These are phyloP conservation scores for Diphyllodes magnificus DNA, from an alignment of 2,113 vertebrate species.

Conservation along the genomic window DNA sequence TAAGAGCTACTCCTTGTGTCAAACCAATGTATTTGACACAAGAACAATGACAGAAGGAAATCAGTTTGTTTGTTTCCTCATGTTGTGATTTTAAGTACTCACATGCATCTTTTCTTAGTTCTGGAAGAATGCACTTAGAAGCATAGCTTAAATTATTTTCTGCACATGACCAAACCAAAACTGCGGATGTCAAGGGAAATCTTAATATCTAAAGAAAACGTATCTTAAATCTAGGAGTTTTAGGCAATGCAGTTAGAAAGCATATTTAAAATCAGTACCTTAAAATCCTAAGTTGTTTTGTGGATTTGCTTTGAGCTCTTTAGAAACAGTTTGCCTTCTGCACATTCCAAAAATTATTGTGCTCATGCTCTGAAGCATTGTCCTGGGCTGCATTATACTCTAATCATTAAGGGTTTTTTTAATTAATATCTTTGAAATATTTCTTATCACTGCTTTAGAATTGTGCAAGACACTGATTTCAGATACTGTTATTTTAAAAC, in stretches of 20 bases:
- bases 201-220: background rate
- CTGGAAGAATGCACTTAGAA: background rate
- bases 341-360: background rate
- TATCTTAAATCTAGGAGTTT: background rate
- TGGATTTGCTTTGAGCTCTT: background rate
- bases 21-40: background rate
- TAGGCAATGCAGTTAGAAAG: background rate
- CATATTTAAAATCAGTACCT: background rate
- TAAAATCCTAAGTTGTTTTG: background rate
- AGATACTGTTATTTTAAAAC: background rate
- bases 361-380: background rate
- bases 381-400: background rate
- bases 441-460: background rate
- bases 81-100: background rate
- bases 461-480: background rate
- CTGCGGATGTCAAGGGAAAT: background rate
- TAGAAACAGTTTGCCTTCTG: background rate
- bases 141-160: background rate
- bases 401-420: accelerated
- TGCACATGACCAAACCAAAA: background rate
- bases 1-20: background rate
- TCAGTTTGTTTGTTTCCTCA: background rate
- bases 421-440: background rate
- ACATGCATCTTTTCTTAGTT: background rate
- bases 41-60: background rate